phyloP scores from a whole-genome alignment of 2,113 vertebrate species.

The Bungarus multicinctus region DNA sequence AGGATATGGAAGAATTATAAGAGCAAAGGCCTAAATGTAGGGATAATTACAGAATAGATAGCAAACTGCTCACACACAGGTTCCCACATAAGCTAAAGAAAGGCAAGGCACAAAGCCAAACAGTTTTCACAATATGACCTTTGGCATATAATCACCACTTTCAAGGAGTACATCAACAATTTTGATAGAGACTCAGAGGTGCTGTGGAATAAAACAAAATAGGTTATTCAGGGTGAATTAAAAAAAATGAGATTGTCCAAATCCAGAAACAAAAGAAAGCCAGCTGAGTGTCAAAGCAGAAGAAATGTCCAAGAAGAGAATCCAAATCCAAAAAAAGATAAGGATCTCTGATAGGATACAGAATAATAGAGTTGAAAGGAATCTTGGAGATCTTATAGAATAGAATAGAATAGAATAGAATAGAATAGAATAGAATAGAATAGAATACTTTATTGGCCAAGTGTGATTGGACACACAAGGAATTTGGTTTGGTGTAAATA shows the following conservation, averaged over 20 bases:
- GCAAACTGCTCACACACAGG: background rate
- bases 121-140: background rate
- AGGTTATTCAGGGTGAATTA: background rate
- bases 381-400: too few relatives aligned
- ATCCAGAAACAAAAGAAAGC: background rate
- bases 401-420: too few relatives aligned
- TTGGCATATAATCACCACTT: background rate
- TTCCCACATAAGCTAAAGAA: background rate
- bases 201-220: background rate
- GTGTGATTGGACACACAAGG: too few relatives aligned
- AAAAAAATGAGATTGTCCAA: background rate
- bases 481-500: too few relatives aligned
- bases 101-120: background rate
- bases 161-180: background rate
- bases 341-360: background rate
- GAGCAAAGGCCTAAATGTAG: background rate
- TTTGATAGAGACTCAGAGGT: background rate
- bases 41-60: background rate
- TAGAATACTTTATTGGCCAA: too few relatives aligned
- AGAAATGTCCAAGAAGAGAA: background rate
- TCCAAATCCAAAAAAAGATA: background rate
- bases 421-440: too few relatives aligned
- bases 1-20: background rate
- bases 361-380: background rate
- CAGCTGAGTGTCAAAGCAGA: background rate